Base-by-base conservation (phyloP, 2,888 invertebrate species). In the Dasypogon diadema region DNA sequence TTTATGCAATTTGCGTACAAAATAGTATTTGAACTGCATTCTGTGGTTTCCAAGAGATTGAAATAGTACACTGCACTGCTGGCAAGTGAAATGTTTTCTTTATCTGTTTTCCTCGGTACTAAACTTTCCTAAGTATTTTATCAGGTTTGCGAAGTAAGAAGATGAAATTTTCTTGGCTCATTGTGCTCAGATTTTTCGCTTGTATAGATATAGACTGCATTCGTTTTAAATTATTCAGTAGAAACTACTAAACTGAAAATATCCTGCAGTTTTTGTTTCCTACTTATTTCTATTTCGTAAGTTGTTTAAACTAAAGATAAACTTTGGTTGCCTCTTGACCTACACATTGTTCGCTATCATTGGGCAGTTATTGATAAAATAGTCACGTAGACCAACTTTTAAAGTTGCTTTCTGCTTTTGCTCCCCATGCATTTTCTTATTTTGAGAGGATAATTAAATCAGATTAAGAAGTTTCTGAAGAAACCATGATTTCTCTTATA, bases 391-490 rank as follows among this genome's bases (percentile, higher is more conserved):
- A 6, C 21, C 18, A 6, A 60, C 14, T 30, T 37, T 21, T 16
- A 60, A 60, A 60, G 60, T 60, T 60, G n/a, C 18, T 42, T 60
- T n/a, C 37, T 34, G 37, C 58, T 58, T 58, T 21, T 34, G 37
- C 58, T 58, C 30, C 14, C 12, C 37, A 16, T 60, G 34, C 60
- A 34, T 34, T 34, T 2, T 16, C 34, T 58, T 22, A 18, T 34
- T 34, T 60, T 60, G 37, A 60, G 60, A 14, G 34, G 21, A 37
- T 60, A 60, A 60, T 60, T 60, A 60, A 60, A 60, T 60, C 30
- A 60, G 60, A 60, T 60, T 60, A 60, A 60, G 21, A 18, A 60
- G 37, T 60, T 60, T 37, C 42, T n/a, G 3, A 60, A 60, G 60
- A 60, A 60, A 60, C 37, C 37, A 34, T 37, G 37, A 37, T 60